Evolutionary conservation across 2,888 invertebrate species (phyloP).

Genomic region (Athalia circularis): DNA sequence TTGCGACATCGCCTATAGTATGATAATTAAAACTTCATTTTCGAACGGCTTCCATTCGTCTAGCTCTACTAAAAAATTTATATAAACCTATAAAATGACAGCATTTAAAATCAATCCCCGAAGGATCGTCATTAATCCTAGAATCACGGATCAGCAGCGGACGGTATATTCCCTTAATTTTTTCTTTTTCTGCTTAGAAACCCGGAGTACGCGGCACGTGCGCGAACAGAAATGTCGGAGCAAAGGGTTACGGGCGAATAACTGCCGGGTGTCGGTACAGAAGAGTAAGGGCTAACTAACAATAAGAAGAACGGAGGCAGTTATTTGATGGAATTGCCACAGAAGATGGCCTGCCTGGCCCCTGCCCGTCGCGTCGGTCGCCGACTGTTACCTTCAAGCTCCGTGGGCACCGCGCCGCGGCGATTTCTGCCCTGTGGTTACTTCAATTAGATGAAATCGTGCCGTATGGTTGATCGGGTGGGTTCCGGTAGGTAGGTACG

Average conservation of each 20-base stretch:
- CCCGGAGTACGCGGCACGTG: conserved; percentile 18
- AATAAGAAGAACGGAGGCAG: conserved; percentile 59
- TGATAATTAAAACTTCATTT: too few relatives aligned
- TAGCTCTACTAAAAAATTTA: neutral
- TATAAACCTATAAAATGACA: neutral
- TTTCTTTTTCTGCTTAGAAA: conserved; percentile 15
- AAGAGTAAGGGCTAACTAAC: neutral
- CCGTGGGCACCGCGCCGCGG: conserved; percentile 33
- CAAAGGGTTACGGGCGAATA: conserved; percentile 38
- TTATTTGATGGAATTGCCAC: conserved; percentile 67
- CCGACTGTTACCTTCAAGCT: conserved; percentile 30
- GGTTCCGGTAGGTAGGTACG: conserved; percentile 42
- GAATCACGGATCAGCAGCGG: neutral
- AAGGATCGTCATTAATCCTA: conserved; percentile 17
- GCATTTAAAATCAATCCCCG: conserved; percentile 20
- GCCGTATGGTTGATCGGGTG: conserved; percentile 57
- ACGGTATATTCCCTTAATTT: neutral
- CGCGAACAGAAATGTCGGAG: conserved; percentile 30
- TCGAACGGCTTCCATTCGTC: too few relatives aligned
- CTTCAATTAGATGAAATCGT: conserved; percentile 72
- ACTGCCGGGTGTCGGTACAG: too few relatives aligned
- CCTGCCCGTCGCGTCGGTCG: conserved; percentile 19
- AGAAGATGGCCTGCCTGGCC: conserved; percentile 51
- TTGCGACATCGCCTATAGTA: too few relatives aligned
- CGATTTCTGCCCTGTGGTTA: conserved; percentile 71